Evolutionary conservation across 2,888 invertebrate genomes (phyloP).

Genomic region (Drosophila putrida): DNA sequence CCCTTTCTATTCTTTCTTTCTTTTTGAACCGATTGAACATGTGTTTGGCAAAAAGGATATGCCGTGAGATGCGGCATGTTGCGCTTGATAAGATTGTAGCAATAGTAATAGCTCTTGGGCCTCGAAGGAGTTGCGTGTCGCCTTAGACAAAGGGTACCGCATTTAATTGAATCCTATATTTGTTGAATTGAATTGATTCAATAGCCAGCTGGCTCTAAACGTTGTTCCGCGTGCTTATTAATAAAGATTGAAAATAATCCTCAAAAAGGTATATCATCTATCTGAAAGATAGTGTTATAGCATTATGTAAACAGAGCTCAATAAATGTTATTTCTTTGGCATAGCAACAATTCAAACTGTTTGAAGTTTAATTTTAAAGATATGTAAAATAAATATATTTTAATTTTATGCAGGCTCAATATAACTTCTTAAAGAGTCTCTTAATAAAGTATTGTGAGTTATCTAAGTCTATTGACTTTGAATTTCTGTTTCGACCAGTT

Average conservation of each 20-base stretch:
- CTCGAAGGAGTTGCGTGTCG: slow-evolving; percentile 34
- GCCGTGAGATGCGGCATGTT: slow-evolving; percentile 64
- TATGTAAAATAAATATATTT: no score
- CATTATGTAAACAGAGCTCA: no score
- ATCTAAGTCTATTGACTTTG: no score
- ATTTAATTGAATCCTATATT: slow-evolving; percentile 5
- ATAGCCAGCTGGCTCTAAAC: slow-evolving; percentile 31
- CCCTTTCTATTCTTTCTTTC: slow-evolving; percentile 27
- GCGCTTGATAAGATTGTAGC: slow-evolving; percentile 65
- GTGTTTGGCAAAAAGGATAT: slow-evolving; percentile 43
- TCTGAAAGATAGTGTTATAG: no score
- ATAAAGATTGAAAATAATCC: not conserved
- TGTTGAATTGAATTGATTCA: slow-evolving; percentile 42
- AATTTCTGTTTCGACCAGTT: no score
- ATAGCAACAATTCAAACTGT: no score
- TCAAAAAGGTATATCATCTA: no score
- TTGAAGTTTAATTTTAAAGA: no score
- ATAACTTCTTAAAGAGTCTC: no score
- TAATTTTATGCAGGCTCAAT: no score
- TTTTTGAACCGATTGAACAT: slow-evolving; percentile 31
- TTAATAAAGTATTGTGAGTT: no score
- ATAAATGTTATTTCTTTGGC: no score
- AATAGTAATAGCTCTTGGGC: slow-evolving; percentile 17
- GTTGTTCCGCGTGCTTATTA: not conserved
- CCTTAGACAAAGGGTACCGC: slow-evolving; percentile 29